A percentile compares a stretch with the other conserved stretches of the same genome.
Evolutionary conservation across 2,113 vertebrate genomes (phyloP).

Genomic region (Chaetura pelagica): DNA sequence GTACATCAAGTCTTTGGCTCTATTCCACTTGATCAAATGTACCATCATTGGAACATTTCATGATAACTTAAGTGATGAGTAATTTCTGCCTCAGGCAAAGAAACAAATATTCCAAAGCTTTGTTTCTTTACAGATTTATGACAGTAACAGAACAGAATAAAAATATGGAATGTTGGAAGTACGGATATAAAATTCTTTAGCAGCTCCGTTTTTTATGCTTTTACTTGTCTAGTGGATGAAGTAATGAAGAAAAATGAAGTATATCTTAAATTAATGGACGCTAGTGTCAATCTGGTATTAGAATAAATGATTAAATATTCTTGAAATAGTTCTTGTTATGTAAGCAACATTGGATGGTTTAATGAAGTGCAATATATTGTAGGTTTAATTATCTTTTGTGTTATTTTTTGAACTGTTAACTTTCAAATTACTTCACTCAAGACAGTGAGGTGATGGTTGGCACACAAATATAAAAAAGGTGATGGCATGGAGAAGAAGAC

Average conservation of each 20-base stretch:
- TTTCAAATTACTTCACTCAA: background rate
- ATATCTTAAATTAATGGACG: background rate
- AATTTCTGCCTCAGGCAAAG: slow-evolving; percentile 20
- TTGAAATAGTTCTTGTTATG: background rate
- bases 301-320: background rate
- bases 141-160: background rate
- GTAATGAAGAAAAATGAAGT: background rate
- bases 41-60: background rate
- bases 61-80: slow-evolving; percentile 1
- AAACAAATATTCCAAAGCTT: background rate
- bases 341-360: background rate
- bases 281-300: background rate
- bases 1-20: background rate
- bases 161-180: background rate
- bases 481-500: background rate
- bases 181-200: background rate
- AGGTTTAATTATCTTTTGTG: background rate
- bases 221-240: background rate
- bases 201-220: background rate
- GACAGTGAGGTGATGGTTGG: background rate
- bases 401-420: background rate
- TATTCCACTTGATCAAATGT: background rate
- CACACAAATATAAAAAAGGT: background rate
- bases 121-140: too few species aligned
- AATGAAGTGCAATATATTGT: background rate